Percentiles rank a stretch among this genome's conserved stretches.
Conservation (phyloP, 1,140 invertebrate species). For the Drosophila subobscura region DNA sequence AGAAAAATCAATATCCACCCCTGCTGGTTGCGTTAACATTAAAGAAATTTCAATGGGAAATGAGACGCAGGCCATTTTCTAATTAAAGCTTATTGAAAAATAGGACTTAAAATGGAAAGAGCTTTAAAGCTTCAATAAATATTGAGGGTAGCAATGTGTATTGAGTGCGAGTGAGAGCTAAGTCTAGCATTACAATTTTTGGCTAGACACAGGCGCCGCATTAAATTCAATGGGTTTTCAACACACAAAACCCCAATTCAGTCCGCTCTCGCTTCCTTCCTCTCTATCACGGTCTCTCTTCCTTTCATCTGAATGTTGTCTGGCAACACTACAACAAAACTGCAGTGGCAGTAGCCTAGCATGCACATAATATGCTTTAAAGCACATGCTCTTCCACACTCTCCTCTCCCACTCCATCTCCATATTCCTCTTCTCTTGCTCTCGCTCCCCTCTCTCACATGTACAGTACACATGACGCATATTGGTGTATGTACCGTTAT, state of each 20-base stretch:
- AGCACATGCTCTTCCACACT: constrained; percentile 14
- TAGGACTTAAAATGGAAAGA: constrained; percentile 8
- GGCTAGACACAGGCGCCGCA: constrained; percentile 72
- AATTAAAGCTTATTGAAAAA: constrained; percentile 32
- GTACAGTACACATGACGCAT: neutral
- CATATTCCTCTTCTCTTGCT: no score
- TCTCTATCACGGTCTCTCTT: neutral
- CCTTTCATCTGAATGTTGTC: constrained; percentile 23
- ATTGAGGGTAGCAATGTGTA: neutral
- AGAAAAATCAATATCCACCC: constrained; percentile 51
- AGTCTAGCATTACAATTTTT: constrained; percentile 63
- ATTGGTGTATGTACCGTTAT: constrained; percentile 45
- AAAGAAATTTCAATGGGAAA: constrained; percentile 30
- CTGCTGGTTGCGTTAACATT: constrained; percentile 10
- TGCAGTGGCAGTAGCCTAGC: constrained; percentile 3
- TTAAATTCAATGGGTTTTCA: constrained; percentile 70
- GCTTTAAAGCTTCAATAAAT: constrained; percentile 47
- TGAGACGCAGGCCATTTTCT: constrained; percentile 24
- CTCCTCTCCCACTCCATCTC: neutral
- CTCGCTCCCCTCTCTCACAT: no score
- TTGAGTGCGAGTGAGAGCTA: neutral
- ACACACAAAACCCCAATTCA: constrained; percentile 24
- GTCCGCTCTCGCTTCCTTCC: neutral
- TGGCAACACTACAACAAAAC: constrained; percentile 55
- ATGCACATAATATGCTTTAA: constrained; percentile 27